A percentile compares a stretch with the other conserved stretches of the same genome.
phyloP scores from a whole-genome alignment of 2,888 invertebrate species.

The Encarsia formosa region DNA sequence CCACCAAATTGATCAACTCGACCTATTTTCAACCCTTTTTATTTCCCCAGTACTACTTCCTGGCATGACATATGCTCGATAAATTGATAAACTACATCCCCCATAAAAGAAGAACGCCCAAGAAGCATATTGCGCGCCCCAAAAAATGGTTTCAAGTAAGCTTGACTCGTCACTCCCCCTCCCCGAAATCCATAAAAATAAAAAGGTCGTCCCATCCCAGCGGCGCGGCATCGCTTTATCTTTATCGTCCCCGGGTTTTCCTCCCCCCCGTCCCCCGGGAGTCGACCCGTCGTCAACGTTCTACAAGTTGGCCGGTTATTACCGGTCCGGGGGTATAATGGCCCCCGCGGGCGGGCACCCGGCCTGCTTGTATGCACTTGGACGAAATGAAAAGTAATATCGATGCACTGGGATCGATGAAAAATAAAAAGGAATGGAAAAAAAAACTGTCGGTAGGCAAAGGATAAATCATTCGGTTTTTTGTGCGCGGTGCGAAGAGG shows the following conservation, averaged over 20 bases:
- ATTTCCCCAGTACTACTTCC: too few species aligned
- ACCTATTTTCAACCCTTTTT: too few species aligned
- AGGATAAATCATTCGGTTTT: conserved; percentile 17
- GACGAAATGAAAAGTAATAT: conserved; percentile 26
- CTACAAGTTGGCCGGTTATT: conserved; percentile 20
- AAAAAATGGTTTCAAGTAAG: too few species aligned
- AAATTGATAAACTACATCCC: too few species aligned
- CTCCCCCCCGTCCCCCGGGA: too few species aligned
- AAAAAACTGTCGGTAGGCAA: conserved; percentile 1
- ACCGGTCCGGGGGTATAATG: conserved; percentile 9
- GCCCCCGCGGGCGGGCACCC: conserved; percentile 14
- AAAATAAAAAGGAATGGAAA: background rate
- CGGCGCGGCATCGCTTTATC: conserved; percentile 12
- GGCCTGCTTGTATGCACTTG: conserved; percentile 13
- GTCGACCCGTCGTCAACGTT: conserved; percentile 4
- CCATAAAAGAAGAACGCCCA: too few species aligned
- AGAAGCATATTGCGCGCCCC: too few species aligned
- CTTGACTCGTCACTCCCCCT: too few species aligned
- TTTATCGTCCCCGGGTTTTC: conserved; percentile 6
- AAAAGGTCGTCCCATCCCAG: too few species aligned
- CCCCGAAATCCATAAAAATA: too few species aligned
- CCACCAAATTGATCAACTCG: too few species aligned
- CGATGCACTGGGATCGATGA: conserved; percentile 3
- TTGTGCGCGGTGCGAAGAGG: background rate
- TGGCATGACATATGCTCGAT: too few species aligned